Percentiles rank a stretch among this genome's conserved stretches.
Evolutionary conservation across 2,113 vertebrate species (phyloP).

Genomic region (Ciconia maguari): DNA sequence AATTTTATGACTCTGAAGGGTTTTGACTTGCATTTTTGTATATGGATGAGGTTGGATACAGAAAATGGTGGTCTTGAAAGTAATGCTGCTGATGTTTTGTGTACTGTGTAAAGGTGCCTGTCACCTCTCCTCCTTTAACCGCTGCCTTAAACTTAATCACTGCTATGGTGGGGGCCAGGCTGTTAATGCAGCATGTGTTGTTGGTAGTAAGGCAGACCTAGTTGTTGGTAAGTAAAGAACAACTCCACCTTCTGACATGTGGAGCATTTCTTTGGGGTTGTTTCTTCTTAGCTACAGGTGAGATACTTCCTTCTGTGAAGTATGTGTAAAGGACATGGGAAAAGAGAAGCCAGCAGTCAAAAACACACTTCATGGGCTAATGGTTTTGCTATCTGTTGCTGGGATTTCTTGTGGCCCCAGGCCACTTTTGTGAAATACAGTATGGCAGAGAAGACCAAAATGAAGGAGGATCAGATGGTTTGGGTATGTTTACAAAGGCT

Average conservation of each 20-base stretch:
- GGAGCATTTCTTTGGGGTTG: background rate
- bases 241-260: background rate
- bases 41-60: background rate
- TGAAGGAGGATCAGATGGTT: background rate
- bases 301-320: background rate
- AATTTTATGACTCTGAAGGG: background rate
- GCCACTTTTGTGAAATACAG: background rate
- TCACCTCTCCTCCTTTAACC: background rate
- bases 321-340: background rate
- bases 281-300: background rate
- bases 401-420: background rate
- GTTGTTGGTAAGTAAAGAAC: background rate
- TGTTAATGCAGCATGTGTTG: background rate
- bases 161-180: background rate
- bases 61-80: background rate
- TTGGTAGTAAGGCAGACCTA: background rate
- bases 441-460: background rate
- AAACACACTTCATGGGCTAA: background rate
- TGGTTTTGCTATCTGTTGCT: background rate
- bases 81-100: background rate
- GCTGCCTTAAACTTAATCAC: background rate
- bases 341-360: background rate
- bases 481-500: background rate
- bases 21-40: background rate
- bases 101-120: background rate